These are phyloP conservation scores for Bicyclus anynana DNA, from an alignment of 1,140 invertebrate genomes.

Conservation along the genomic window DNA sequence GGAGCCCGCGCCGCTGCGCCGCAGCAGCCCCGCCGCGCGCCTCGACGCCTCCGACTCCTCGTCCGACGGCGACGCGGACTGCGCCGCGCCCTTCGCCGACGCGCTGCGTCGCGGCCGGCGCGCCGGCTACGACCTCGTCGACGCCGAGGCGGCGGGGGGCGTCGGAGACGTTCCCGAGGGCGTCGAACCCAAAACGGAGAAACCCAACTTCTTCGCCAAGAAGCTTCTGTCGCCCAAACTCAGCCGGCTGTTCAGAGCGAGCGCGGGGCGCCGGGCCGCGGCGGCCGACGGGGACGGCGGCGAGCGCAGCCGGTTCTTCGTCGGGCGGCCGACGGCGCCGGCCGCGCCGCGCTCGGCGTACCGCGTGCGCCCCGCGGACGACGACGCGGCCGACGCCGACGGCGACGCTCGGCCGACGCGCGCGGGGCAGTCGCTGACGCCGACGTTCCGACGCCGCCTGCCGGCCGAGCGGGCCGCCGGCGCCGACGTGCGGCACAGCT, in stretches of 20 bases:
- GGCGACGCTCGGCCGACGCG: slow-evolving; percentile 57
- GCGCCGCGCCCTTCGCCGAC: slow-evolving; percentile 32
- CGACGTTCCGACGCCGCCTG: slow-evolving; percentile 57
- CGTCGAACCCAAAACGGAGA: slow-evolving; percentile 40
- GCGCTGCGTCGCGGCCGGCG: slow-evolving; percentile 32
- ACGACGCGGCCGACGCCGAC: slow-evolving; percentile 50
- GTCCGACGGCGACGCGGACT: slow-evolving; percentile 48
- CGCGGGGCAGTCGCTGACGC: slow-evolving; percentile 70
- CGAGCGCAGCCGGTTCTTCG: slow-evolving; percentile 62
- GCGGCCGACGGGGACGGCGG: slow-evolving; percentile 45
- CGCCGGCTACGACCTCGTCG: slow-evolving; percentile 35
- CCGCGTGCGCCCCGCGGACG: slow-evolving; percentile 43
- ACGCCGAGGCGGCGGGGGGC: slow-evolving; percentile 33
- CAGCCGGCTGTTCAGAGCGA: slow-evolving; percentile 60
- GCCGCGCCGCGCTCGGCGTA: slow-evolving; percentile 29
- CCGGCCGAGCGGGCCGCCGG: slow-evolving; percentile 46
- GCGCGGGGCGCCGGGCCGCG: slow-evolving; percentile 40
- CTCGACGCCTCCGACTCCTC: slow-evolving; percentile 37
- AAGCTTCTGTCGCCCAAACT: slow-evolving; percentile 69
- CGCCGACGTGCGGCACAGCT: slow-evolving; percentile 63
- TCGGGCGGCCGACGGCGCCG: slow-evolving; percentile 51
- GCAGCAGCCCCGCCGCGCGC: slow-evolving; percentile 34
- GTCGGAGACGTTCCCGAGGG: slow-evolving; percentile 40
- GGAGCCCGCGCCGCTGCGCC: slow-evolving; percentile 55
- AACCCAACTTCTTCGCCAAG: slow-evolving; percentile 59